These are phyloP conservation scores for Ptilodon capucinus DNA, from an alignment of 2,888 invertebrate species.

Conservation along the genomic window DNA sequence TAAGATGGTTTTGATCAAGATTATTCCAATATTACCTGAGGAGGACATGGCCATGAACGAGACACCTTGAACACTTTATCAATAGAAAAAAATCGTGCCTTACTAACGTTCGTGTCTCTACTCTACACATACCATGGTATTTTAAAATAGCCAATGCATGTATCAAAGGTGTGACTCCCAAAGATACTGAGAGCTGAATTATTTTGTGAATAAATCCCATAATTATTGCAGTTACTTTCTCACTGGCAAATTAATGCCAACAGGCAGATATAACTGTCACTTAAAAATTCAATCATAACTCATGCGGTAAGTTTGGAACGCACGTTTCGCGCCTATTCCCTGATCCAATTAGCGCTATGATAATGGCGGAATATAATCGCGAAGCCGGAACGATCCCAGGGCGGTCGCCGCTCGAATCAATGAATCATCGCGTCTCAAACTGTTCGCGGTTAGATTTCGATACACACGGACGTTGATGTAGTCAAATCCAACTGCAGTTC, in stretches of 20 bases:
- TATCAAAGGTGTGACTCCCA: not conserved
- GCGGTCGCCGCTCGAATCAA: constrained; percentile 65
- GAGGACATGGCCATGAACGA: too few species aligned
- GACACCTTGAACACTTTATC: too few species aligned
- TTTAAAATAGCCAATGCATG: not conserved
- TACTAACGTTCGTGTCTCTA: constrained; percentile 1
- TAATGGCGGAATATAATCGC: constrained; percentile 64
- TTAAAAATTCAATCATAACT: constrained; percentile 1
- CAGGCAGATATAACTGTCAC: too few species aligned
- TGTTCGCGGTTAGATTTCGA: constrained; percentile 40
- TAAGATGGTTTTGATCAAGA: too few species aligned
- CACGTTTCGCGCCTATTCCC: constrained; percentile 31
- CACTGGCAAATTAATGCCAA: too few species aligned
- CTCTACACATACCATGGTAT: not conserved
- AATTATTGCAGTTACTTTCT: too few species aligned
- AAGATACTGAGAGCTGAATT: constrained; percentile 11
- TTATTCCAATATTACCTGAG: too few species aligned
- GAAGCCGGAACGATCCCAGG: constrained; percentile 48
- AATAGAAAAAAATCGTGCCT: not conserved
- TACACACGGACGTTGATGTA: constrained; percentile 25
- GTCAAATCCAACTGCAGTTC: too few species aligned
- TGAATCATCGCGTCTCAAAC: constrained; percentile 76
- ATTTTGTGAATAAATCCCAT: too few species aligned
- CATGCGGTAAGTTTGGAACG: constrained; percentile 11
- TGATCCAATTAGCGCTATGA: constrained; percentile 62